Evolutionary conservation across 30 jellyfish, hydroid and myxozoan species (phyloP).

Genomic region (Pseudorhiza aurosa): DNA sequence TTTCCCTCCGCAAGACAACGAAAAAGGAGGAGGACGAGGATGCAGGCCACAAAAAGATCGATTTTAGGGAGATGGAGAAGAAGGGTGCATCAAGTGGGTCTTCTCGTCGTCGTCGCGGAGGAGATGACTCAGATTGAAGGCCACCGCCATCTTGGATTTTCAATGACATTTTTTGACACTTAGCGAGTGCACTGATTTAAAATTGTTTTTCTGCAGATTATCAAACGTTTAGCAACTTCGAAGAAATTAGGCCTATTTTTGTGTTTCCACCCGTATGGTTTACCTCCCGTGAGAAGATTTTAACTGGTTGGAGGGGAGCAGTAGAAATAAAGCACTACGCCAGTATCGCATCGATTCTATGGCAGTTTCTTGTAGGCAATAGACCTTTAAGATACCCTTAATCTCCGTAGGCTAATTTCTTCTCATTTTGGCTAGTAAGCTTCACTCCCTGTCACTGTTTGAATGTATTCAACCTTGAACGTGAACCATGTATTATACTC

Average conservation of each 20-base stretch:
- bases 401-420: no score
- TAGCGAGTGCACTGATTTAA: conserved; percentile 60
- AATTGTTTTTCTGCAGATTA: conserved; percentile 13
- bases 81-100: conserved; percentile 31
- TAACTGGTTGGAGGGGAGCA: no score
- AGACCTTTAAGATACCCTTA: no score
- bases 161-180: conserved; percentile 33
- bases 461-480: no score
- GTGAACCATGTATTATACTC: no score
- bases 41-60: conserved; percentile 45
- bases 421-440: no score
- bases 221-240: neutral
- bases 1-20: conserved; percentile 61
- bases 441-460: no score
- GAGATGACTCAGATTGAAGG: conserved; percentile 79
- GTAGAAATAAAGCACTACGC: no score
- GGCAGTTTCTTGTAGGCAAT: no score
- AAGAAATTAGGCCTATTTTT: conserved; percentile 17
- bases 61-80: conserved; percentile 61
- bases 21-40: conserved; percentile 67
- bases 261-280: neutral
- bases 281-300: neutral
- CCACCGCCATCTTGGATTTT: neutral
- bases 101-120: conserved; percentile 88
- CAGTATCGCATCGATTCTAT: no score